Evolutionary conservation across 2,888 invertebrate species (phyloP).

Genomic region (Mythimna loreyi): DNA sequence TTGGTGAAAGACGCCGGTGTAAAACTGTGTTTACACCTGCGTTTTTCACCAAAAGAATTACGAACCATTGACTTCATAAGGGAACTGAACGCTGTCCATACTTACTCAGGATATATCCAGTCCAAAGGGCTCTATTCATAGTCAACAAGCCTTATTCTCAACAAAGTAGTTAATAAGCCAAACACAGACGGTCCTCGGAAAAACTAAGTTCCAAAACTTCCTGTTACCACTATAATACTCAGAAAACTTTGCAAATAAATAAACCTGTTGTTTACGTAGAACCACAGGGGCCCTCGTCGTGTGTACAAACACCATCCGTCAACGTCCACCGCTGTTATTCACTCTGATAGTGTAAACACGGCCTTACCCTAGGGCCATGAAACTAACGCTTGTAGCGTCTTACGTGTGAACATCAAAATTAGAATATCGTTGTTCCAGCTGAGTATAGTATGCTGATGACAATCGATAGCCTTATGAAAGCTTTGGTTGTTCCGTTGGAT

Average conservation of each 20-base stretch:
- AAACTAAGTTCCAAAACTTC: conserved; percentile 43
- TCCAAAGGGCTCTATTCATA: background rate
- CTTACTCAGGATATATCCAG: background rate
- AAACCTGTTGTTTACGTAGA: conserved; percentile 67
- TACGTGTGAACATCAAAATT: too few species aligned
- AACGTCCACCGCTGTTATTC: conserved; percentile 77
- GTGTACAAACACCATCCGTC: conserved; percentile 80
- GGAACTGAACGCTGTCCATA: background rate
- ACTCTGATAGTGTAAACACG: conserved; percentile 76
- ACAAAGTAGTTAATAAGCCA: conserved; percentile 39
- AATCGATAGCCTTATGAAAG: background rate
- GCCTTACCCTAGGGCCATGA: conserved; percentile 55
- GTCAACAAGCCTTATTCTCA: conserved; percentile 32
- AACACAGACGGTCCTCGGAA: conserved; percentile 26
- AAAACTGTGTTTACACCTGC: too few species aligned
- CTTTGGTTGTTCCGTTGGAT: background rate
- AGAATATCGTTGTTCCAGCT: background rate
- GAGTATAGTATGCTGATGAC: background rate
- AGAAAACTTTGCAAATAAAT: conserved; percentile 70
- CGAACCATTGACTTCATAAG: background rate
- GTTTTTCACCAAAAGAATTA: too few species aligned
- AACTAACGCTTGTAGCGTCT: background rate
- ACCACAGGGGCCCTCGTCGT: conserved; percentile 52
- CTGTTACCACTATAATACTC: conserved; percentile 49
- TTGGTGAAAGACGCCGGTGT: too few species aligned